phyloP scores from a whole-genome alignment of 1,140 invertebrate genomes.

The Chironomus striatipennis region DNA sequence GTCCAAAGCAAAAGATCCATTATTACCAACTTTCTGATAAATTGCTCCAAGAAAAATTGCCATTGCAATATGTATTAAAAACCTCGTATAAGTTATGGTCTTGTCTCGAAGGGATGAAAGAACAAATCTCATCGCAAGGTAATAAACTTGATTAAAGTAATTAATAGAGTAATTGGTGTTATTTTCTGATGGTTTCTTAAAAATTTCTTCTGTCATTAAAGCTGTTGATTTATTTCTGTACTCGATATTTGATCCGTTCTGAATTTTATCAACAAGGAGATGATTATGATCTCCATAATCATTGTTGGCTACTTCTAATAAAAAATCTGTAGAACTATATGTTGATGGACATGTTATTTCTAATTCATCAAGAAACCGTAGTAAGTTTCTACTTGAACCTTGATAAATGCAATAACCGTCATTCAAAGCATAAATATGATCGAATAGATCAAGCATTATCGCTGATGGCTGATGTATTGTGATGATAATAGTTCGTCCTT shows the following conservation, averaged over 20 bases:
- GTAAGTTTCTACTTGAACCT: conserved; percentile 55
- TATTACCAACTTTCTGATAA: conserved; percentile 71
- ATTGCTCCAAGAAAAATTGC: conserved; percentile 69
- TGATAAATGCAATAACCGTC: conserved; percentile 71
- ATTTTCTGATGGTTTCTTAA: not conserved
- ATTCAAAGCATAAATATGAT: conserved; percentile 67
- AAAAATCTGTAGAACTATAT: conserved; percentile 55
- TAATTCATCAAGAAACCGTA: conserved; percentile 62
- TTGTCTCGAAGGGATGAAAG: not conserved
- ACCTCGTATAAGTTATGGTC: conserved; percentile 52
- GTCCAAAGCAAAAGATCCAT: conserved; percentile 44
- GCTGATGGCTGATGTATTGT: conserved; percentile 80
- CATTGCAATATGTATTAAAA: conserved; percentile 64
- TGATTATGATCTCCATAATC: conserved; percentile 62
- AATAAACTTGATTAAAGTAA: not conserved
- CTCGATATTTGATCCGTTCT: conserved; percentile 52
- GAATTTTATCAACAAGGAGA: conserved; percentile 49
- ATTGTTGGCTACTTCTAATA: conserved; percentile 57
- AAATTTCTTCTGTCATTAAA: not conserved
- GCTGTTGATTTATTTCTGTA: conserved; percentile 42
- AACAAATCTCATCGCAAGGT: not conserved
- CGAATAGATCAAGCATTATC: conserved; percentile 67
- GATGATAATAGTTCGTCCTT: conserved; percentile 67
- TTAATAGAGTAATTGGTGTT: not conserved
- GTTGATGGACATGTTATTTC: conserved; percentile 67